Percentiles rank a stretch among this genome's conserved stretches.
phyloP scores from a whole-genome alignment of 2,888 invertebrate genomes.

The Mayetiola destructor region DNA sequence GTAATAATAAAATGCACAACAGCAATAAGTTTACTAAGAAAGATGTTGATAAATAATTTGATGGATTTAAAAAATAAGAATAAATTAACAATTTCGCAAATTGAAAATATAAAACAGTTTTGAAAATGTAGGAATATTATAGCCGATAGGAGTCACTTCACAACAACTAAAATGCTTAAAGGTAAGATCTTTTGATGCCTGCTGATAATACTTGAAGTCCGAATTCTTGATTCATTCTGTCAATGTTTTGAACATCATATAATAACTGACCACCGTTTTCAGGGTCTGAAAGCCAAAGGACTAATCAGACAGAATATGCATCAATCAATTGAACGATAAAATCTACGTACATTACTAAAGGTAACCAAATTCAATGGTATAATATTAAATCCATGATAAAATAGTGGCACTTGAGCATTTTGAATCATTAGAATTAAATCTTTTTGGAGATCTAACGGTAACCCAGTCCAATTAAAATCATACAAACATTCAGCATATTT shows the following conservation, averaged over 20 bases:
- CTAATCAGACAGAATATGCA: background rate
- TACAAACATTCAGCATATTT: background rate
- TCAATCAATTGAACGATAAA: background rate
- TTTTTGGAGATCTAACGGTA: background rate
- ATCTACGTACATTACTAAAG: background rate
- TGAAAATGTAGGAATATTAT: no score
- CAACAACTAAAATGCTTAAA: no score
- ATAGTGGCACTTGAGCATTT: background rate
- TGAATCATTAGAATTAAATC: background rate
- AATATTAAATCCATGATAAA: background rate
- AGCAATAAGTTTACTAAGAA: no score
- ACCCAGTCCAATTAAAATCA: background rate
- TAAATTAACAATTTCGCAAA: no score
- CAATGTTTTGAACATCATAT: background rate
- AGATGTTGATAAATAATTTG: no score
- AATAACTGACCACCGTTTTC: background rate
- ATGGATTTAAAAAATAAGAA: no score
- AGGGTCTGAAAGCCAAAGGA: background rate
- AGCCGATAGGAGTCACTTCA: no score
- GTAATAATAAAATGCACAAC: no score
- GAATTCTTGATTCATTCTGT: no score
- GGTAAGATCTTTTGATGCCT: no score
- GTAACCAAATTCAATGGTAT: background rate
- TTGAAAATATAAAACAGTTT: no score
- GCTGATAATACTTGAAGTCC: no score